Evolutionary conservation across 1,140 invertebrate genomes (phyloP).

Genomic region (Drosophila chauvacae): DNA sequence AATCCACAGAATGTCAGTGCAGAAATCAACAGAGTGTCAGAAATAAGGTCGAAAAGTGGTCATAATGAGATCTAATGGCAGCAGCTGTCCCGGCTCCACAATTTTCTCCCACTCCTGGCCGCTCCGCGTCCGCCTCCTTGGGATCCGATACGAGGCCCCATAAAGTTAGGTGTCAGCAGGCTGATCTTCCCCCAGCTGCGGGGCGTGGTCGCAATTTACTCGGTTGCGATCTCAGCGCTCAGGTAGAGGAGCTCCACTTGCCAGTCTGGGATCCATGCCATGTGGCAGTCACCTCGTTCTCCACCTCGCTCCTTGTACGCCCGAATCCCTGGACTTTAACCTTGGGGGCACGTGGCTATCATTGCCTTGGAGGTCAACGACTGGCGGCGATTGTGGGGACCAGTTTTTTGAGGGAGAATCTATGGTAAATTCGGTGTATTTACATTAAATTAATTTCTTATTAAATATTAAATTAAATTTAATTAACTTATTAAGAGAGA

Average conservation of each 20-base stretch:
- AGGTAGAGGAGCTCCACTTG: constrained; percentile 30
- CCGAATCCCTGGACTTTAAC: constrained; percentile 28
- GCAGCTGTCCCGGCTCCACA: constrained; percentile 36
- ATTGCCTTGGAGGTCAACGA: constrained; percentile 49
- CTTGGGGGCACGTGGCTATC: constrained; percentile 69
- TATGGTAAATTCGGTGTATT: not conserved
- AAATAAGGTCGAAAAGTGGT: constrained; percentile 11
- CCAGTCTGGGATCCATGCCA: constrained; percentile 21
- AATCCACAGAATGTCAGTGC: constrained; percentile 59
- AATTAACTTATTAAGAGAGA: not conserved
- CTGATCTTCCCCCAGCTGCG: constrained; percentile 54
- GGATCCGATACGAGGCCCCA: not conserved
- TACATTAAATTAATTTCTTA: no score
- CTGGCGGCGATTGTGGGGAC: not conserved
- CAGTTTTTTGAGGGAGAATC: not conserved
- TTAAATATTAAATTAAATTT: no score
- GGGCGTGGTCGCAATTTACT: constrained; percentile 65
- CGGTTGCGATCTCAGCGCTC: not conserved
- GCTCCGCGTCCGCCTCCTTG: not conserved
- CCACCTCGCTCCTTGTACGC: not conserved
- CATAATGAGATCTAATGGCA: constrained; percentile 66
- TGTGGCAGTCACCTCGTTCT: constrained; percentile 9
- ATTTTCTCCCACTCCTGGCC: not conserved
- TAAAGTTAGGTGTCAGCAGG: constrained; percentile 70
- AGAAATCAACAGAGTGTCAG: constrained; percentile 72